Evolutionary conservation across 2,113 vertebrate genomes (phyloP), one percentile per base, ranked within the genome.

Genomic region (Circaetus cinerascens): DNA sequence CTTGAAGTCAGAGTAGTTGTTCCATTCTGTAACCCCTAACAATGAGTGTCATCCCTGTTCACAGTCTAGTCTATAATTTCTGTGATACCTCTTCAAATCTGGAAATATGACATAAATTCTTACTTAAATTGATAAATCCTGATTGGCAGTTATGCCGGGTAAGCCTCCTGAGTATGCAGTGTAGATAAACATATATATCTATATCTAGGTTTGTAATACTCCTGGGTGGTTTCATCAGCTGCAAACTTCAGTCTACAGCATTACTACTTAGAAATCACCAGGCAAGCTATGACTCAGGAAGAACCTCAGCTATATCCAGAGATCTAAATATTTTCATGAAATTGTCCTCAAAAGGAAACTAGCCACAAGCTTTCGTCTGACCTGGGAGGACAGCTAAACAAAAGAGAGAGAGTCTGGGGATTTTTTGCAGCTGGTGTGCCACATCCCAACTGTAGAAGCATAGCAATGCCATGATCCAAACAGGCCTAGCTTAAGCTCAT

Each of bases 211-310:
- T 66, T 93, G 77, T 68, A 86, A 86, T 88, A 66, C 32, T 86
- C 55, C 23, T 82, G 66, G 5, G 67, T 83, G 67, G 45, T 97
- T 96, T 90, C 88, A 73, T 92, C 78, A 93, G 74, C 71, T 90
- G 50, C 41, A 30, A 32, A 30, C 41, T 77, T 82, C 74, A 79
- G 38, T 40, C 66, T 75, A 7, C 1, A 1, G 32, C 53, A 86
- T 53, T 20, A 82, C 17, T 43, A 60, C 22, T 45, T 79, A 45
- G 63, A 92, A 86, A 79, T 83, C 62, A 62, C 19, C 40, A 62
- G 45, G 53, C 27, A 41, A 90, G 18, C 30, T 82, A n/a, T 46
- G n/a, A 68, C 27, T 69, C 26, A 88, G 67, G 62, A 85, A 62
- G 7, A 86, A 50, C 20, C 19, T 90, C 27, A 55, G 32, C 34